Evolutionary conservation across 2,888 invertebrate genomes (phyloP), one percentile per base, ranked within the genome.

Genomic region (Synergus laeviventris): DNA sequence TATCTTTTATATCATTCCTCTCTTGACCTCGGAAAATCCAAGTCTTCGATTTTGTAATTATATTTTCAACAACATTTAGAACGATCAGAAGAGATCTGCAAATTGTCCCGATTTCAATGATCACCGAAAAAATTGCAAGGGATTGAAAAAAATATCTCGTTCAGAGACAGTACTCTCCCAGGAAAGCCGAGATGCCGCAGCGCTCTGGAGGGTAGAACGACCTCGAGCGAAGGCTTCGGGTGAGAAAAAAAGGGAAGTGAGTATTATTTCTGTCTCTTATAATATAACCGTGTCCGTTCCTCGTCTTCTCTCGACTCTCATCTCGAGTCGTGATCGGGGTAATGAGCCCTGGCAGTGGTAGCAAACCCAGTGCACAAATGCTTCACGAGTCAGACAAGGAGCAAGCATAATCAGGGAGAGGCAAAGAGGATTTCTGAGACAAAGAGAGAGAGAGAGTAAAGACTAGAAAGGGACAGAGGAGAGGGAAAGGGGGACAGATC

Each of bases 251-350:
- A 84, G 85, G 84, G 82, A 86, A 87, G 83, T 70, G 80, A 85
- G 84, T 83, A 84, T 87, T 87, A 88, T 86, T 86, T 81, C 88
- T 87, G 89, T 88, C 89, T 90, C 86, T 89, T 88, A 89, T 89
- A 90, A 89, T 90, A 87, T 88, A 87, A 88, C 89, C 87, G 87
- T 87, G 87, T 86, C 87, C 87, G 85, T 88, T 88, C 88, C 88
- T 87, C 84, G 86, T 87, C 87, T 86, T 86, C 86, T 82, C 84
- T 76, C 78, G 74, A 83, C 84, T 86, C 88, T 88, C 89, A 89
- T 89, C 87, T 88, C 84, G 86, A 89, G 88, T 89, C 89, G 89
- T 89, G 90, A 91, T 90, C 90, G 86, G 89, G 87, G 88, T 91
- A 91, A 91, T 91, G 89, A 91, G 88, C 88, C 84, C 83, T 83